Percentiles rank a stretch among this genome's conserved stretches.
phyloP scores from a whole-genome alignment of 30 jellyfish, hydroid and myxozoan genomes.

The Rhopilema esculentum region DNA sequence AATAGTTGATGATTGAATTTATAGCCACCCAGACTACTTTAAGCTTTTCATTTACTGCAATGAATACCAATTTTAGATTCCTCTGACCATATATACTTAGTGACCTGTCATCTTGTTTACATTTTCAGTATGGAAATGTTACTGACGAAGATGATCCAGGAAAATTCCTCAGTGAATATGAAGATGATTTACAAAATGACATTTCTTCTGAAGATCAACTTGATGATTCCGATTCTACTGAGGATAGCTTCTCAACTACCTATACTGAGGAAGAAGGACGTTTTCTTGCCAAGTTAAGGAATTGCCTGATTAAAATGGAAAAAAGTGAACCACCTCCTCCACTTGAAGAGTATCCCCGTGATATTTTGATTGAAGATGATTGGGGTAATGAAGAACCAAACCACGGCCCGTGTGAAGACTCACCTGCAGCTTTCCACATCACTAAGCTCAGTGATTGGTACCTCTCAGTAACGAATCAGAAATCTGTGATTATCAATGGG shows the following conservation, averaged over 20 bases:
- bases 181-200: background rate
- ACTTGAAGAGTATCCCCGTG: background rate
- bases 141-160: background rate
- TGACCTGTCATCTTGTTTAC: background rate
- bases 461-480: conserved; percentile 20
- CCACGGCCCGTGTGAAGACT: background rate
- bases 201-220: background rate
- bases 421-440: background rate
- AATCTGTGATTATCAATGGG: conserved; percentile 30
- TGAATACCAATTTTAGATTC: background rate
- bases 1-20: too few relatives aligned
- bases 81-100: background rate
- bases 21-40: too few relatives aligned
- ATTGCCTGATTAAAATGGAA: background rate
- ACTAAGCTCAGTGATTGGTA: conserved; percentile 12
- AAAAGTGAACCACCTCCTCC: background rate
- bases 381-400: background rate
- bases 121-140: background rate
- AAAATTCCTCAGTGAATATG: background rate
- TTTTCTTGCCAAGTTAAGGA: background rate
- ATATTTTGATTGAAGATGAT: background rate
- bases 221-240: background rate
- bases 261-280: background rate
- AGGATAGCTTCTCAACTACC: background rate
- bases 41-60: too few relatives aligned